Percentiles rank a stretch among this genome's conserved stretches.
phyloP scores from a whole-genome alignment of 2,113 vertebrate genomes.

The Lipophrys pholis region DNA sequence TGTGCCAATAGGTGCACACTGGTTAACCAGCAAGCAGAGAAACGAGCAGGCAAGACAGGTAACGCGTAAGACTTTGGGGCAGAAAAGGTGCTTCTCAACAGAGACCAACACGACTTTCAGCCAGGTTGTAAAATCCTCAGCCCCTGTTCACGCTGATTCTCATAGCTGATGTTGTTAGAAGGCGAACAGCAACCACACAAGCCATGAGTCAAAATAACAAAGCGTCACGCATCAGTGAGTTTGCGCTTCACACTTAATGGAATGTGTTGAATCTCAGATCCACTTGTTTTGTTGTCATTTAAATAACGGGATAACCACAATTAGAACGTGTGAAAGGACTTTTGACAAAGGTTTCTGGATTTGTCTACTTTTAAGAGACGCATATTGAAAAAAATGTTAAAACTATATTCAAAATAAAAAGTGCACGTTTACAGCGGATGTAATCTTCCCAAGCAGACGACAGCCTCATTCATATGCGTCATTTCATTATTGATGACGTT shows the following conservation, averaged over 20 bases:
- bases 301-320: neutral
- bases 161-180: neutral
- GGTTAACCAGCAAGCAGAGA: conserved; percentile 32
- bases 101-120: conserved; percentile 13
- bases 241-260: neutral
- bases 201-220: conserved; percentile 7
- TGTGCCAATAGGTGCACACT: conserved; percentile 10
- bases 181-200: neutral
- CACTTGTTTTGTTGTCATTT: neutral
- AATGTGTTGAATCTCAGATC: neutral
- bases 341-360: no score
- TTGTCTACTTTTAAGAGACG: no score
- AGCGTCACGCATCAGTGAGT: neutral
- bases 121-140: conserved; percentile 1
- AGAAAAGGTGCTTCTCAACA: conserved; percentile 15
- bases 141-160: neutral
- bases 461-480: no score
- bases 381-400: no score
- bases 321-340: no score
- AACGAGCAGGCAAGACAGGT: conserved; percentile 34
- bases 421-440: no score
- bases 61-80: conserved; percentile 21
- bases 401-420: no score
- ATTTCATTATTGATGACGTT: no score
- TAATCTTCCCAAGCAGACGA: no score